Evolutionary conservation across 1,140 invertebrate genomes (phyloP).

Genomic region (Heterodera schachtii): DNA sequence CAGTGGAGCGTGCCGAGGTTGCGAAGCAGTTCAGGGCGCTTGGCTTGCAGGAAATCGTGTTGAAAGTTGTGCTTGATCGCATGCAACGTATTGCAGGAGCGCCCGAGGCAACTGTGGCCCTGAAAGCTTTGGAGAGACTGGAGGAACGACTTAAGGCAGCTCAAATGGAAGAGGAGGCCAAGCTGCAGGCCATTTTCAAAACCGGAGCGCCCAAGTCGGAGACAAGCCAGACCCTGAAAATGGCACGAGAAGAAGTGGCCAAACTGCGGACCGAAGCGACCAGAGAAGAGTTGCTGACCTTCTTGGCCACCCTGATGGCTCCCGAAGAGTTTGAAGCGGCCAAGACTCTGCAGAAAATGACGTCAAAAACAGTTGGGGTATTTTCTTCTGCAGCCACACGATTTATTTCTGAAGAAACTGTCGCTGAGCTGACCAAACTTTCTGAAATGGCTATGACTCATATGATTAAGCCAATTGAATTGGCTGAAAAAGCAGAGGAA

Average conservation of each 20-base stretch:
- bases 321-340: constrained; percentile 11
- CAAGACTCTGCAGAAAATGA: constrained; percentile 4
- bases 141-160: background rate
- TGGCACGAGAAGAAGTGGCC: background rate
- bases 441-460: background rate
- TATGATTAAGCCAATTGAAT: background rate
- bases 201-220: too few species aligned
- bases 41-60: too few species aligned
- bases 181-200: too few species aligned
- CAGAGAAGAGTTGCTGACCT: background rate
- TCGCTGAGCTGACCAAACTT: background rate
- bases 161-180: background rate
- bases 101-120: too few species aligned
- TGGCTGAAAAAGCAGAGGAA: background rate
- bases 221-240: too few species aligned
- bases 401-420: background rate
- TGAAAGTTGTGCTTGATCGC: too few species aligned
- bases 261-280: constrained; percentile 1
- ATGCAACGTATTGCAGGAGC: too few species aligned
- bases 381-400: background rate
- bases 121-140: constrained; percentile 8
- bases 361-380: background rate
- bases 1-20: too few species aligned
- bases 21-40: too few species aligned
- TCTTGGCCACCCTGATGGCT: constrained; percentile 13